Evolutionary conservation across 2,888 invertebrate genomes (phyloP), one percentile per base, ranked within the genome.

Genomic region (Xestoiulus laeticollis): DNA sequence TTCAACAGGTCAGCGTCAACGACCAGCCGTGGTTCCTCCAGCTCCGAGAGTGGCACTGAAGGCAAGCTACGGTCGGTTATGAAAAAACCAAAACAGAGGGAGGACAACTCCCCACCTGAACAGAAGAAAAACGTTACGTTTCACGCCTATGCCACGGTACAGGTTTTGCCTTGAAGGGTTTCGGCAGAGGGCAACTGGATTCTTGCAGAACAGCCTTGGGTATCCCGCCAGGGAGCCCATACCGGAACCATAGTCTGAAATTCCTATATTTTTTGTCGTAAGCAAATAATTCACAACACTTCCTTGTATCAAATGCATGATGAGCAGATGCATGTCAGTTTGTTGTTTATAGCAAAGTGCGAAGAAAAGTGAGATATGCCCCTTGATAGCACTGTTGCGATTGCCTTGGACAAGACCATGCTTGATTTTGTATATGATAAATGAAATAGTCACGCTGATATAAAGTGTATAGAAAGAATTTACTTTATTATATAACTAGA

Each of bases 101-200:
- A 87, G 22, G 87, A 85, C 83, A 83, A 82, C 59, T 53, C 22
- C n/a, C 43, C 86, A n/a, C 32, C 48, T 43, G 85, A 85, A 48
- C 86, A 88, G 38, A 89, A 89, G 44, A 89, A 89, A 87, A 89
- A 89, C 87, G 90, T 90, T 32, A 90, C 90, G 6, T 90, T 90
- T 87, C 89, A 90, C 86, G 90, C 90, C 14, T 90, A 88, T 86
- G 90, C 90, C 22, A 90, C 90, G 22, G 89, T 90, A 83, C 90
- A 90, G 43, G 84, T 90, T 85, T 87, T 90, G 59, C 89, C 90
- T n/a, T 88, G 87, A 88, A 68, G 68, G 26, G 12, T 26, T 26
- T 68, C 26, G 26, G 26, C 22, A 68, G 68, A 68, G 68, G 68
- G 68, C 68, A 68, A 26, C 68, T 22, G 12, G 68, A 68, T 68